Evolutionary conservation across 2,113 vertebrate species (phyloP).

Genomic region (Condylura cristata): DNA sequence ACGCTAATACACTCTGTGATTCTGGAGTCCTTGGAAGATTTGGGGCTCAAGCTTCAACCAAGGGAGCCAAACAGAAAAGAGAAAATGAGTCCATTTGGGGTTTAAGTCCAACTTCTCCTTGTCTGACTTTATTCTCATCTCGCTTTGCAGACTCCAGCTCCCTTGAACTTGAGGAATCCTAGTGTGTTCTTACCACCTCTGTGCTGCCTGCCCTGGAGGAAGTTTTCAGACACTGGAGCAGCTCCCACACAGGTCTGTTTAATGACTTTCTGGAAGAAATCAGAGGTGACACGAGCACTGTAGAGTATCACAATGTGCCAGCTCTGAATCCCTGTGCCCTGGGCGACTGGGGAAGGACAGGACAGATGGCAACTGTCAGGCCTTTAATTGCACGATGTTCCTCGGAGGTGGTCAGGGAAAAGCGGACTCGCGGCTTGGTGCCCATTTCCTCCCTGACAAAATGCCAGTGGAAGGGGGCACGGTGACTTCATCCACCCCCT

Average conservation of each 20-base stretch:
- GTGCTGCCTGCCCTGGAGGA: constrained; percentile 65
- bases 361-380: constrained; percentile 79
- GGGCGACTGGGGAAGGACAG: constrained; percentile 56
- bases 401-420: constrained; percentile 45
- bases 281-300: constrained; percentile 68
- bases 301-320: constrained; percentile 61
- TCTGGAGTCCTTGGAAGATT: neutral
- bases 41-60: neutral
- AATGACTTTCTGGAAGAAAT: constrained; percentile 75
- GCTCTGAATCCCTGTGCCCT: constrained; percentile 52
- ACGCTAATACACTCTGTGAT: neutral
- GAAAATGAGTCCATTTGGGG: neutral
- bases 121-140: neutral
- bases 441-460: neutral
- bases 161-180: constrained; percentile 66
- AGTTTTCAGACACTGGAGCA: neutral
- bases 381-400: constrained; percentile 74
- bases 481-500: neutral
- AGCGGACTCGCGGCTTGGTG: neutral
- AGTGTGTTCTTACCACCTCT: neutral
- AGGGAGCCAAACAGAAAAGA: neutral
- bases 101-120: neutral
- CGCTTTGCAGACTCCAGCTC: neutral
- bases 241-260: constrained; percentile 69
- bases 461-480: neutral